A percentile compares a stretch with the other conserved stretches of the same genome.
phyloP scores from a whole-genome alignment of 2,797 vertebrate genomes.

The Oreortyx pictus region DNA sequence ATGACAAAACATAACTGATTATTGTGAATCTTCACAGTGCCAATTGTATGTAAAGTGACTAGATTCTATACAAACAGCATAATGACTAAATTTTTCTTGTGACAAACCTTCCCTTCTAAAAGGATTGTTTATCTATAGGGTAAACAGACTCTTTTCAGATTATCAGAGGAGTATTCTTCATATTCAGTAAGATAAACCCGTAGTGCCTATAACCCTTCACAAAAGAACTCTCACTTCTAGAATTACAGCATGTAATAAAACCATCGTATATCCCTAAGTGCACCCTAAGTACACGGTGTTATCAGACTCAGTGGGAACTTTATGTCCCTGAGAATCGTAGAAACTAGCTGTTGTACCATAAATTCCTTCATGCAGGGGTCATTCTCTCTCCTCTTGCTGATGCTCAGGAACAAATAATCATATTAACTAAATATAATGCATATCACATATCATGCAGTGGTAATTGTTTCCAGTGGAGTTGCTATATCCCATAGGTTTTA shows the following conservation, averaged over 20 bases:
- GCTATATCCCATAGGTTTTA: constrained; percentile 41
- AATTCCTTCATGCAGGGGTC: constrained; percentile 51
- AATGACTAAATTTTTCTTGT: background rate
- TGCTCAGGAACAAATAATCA: constrained; percentile 54
- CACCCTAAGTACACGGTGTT: constrained; percentile 27
- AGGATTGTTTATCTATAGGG: background rate
- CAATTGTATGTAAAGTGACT: background rate
- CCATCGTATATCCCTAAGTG: constrained; percentile 10
- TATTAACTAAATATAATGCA: constrained; percentile 43
- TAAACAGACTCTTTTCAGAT: background rate
- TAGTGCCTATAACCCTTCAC: constrained; percentile 9
- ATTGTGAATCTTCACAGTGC: background rate
- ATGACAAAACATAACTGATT: background rate
- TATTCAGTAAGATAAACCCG: constrained; percentile 6
- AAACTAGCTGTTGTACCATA: constrained; percentile 42
- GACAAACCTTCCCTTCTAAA: background rate
- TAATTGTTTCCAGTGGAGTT: constrained; percentile 60
- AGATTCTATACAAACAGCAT: background rate
- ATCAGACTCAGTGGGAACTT: constrained; percentile 35
- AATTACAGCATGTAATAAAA: constrained; percentile 60
- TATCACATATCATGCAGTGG: background rate
- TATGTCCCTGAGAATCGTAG: constrained; percentile 27
- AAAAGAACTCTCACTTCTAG: constrained; percentile 17
- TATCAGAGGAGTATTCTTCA: constrained; percentile 12
- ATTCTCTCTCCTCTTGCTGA: constrained; percentile 33